A percentile compares a stretch with the other conserved stretches of the same genome.
These are phyloP conservation scores for Clarias magur DNA, from an alignment of 2,113 vertebrate genomes.

Conservation along the genomic window DNA sequence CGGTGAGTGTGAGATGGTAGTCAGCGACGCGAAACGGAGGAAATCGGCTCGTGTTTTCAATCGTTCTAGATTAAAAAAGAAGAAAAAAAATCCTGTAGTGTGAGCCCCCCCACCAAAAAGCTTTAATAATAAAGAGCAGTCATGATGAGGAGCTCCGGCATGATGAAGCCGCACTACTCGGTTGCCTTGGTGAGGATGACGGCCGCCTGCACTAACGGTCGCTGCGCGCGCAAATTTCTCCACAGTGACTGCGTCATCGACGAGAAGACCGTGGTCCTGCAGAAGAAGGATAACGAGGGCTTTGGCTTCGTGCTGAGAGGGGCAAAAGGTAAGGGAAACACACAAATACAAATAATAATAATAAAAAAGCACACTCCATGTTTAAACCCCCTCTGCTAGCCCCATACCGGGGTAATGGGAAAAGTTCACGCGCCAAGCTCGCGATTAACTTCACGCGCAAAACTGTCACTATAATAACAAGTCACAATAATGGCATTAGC, in stretches of 20 bases:
- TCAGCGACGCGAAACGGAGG: conserved; percentile 4
- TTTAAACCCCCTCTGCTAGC: not conserved
- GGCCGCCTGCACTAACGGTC: conserved; percentile 83
- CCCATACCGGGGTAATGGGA: not conserved
- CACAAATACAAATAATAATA: not conserved
- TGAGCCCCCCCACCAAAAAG: not conserved
- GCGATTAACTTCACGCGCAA: not conserved
- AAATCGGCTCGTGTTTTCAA: not conserved
- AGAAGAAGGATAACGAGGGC: conserved; percentile 93
- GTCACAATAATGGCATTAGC: not conserved
- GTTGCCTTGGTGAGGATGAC: conserved; percentile 85
- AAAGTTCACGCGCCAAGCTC: conserved; percentile 13
- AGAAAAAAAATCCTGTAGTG: not conserved
- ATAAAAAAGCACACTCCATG: conserved; percentile 4
- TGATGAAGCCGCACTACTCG: conserved; percentile 52
- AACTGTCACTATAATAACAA: no score
- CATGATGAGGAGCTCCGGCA: conserved; percentile 32
- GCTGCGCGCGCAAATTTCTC: conserved; percentile 88
- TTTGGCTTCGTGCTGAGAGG: conserved; percentile 91
- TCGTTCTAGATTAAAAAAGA: conserved; percentile 20
- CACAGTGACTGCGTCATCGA: conserved; percentile 90
- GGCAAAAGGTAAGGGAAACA: conserved; percentile 83
- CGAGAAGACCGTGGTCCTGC: conserved; percentile 90
- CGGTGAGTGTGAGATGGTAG: conserved; percentile 23
- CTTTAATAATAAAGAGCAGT: not conserved